These are phyloP conservation scores for Cryptomyrus ogoouensis DNA, from an alignment of 2,113 vertebrate species.

Conservation along the genomic window DNA sequence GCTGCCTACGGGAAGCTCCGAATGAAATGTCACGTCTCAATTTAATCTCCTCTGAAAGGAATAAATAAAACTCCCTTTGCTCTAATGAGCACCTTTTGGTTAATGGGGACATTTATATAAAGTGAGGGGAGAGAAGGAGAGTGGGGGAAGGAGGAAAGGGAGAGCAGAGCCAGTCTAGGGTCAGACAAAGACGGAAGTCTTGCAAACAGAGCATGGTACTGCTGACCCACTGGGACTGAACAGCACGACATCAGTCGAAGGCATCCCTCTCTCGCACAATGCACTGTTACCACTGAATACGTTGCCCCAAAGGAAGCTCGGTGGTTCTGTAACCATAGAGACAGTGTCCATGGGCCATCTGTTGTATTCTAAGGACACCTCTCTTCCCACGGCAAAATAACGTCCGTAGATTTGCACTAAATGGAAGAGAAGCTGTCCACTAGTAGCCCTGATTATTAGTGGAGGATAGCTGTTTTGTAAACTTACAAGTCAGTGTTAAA, in stretches of 20 bases:
- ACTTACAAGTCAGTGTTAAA: neutral
- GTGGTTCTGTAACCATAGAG: neutral
- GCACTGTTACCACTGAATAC: neutral
- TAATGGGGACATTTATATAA: constrained; percentile 34
- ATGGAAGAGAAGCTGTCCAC: neutral
- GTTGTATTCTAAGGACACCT: neutral
- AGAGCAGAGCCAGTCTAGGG: constrained; percentile 43
- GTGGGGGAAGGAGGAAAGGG: neutral
- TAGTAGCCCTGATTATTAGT: neutral
- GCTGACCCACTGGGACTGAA: neutral
- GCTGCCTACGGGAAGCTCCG: constrained; percentile 31
- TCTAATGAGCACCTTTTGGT: constrained; percentile 36
- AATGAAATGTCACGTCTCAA: constrained; percentile 42
- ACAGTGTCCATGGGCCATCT: neutral
- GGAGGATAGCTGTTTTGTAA: neutral
- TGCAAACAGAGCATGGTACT: constrained; percentile 44
- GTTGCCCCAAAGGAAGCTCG: neutral
- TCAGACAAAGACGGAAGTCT: constrained; percentile 26
- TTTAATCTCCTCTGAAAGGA: constrained; percentile 36
- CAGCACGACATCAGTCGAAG: neutral
- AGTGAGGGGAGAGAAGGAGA: constrained; percentile 7
- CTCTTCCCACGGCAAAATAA: neutral
- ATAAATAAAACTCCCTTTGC: constrained; percentile 28
- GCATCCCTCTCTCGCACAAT: neutral
- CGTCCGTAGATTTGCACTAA: neutral